Evolutionary conservation across 2,888 invertebrate species (phyloP).

Genomic region (Polymixis lichenea): DNA sequence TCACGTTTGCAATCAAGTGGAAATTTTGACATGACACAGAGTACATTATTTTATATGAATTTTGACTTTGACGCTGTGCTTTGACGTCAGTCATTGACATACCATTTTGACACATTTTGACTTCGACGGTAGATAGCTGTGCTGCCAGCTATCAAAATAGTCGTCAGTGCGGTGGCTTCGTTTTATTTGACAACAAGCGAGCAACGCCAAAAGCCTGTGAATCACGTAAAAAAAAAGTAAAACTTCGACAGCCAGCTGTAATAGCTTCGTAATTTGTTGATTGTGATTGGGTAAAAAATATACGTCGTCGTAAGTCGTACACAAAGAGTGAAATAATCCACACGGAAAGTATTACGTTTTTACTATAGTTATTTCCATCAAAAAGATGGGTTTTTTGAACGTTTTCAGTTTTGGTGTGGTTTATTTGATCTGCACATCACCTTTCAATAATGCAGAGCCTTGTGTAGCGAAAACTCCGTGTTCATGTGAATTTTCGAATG

Average conservation of each 20-base stretch:
- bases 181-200: neutral
- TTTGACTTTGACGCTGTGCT: neutral
- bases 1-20: neutral
- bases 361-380: constrained; percentile 13
- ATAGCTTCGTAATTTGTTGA: constrained; percentile 36
- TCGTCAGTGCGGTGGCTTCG: neutral
- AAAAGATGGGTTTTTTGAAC: constrained; percentile 69
- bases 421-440: constrained; percentile 63
- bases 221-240: constrained; percentile 18
- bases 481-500: constrained; percentile 86
- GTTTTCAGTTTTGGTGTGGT: constrained; percentile 66
- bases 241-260: constrained; percentile 42
- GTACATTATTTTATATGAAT: no score
- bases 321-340: constrained; percentile 49
- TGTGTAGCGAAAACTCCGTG: constrained; percentile 83
- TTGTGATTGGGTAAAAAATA: constrained; percentile 46
- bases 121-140: neutral
- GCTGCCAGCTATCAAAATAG: neutral
- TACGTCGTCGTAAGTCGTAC: constrained; percentile 44
- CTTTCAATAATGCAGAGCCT: constrained; percentile 72
- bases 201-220: constrained; percentile 25
- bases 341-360: constrained; percentile 25
- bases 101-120: no score
- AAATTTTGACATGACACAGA: constrained; percentile 26
- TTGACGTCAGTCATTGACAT: no score